Conservation (phyloP, 2,797 vertebrate genomes). For the Pseudomugil gertrudae region DNA sequence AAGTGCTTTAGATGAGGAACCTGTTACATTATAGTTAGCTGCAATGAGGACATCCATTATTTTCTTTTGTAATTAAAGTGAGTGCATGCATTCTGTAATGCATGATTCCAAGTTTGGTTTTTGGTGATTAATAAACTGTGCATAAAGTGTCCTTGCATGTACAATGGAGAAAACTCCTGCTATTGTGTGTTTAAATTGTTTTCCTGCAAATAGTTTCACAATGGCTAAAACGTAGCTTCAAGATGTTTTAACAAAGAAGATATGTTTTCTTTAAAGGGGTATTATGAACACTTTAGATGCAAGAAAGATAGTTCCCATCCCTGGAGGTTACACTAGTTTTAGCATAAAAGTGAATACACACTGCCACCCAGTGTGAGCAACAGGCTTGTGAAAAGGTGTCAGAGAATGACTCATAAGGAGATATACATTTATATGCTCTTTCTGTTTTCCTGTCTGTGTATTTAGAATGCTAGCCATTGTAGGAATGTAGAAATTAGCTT, state of each 20-base stretch:
- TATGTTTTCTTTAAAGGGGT: neutral
- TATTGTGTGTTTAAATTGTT: neutral
- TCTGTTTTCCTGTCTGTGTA: neutral
- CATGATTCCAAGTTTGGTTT: neutral
- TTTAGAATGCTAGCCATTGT: neutral
- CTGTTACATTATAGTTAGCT: neutral
- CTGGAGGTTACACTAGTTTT: neutral
- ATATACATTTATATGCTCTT: neutral
- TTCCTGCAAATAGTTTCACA: slow-evolving; percentile 10
- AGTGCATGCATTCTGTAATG: neutral
- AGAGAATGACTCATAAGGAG: slow-evolving; percentile 6
- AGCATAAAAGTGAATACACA: slow-evolving; percentile 53
- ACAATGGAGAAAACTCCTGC: neutral
- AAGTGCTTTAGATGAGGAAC: neutral
- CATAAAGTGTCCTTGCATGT: neutral
- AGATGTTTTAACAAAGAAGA: neutral
- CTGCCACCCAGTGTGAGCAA: slow-evolving; percentile 76
- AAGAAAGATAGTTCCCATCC: neutral
- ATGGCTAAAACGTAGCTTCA: neutral
- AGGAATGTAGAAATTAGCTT: neutral
- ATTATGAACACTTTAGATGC: neutral
- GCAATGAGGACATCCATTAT: neutral
- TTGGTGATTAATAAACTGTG: neutral
- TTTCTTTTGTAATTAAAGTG: neutral
- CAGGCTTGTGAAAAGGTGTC: slow-evolving; percentile 32